Base-by-base conservation (phyloP, 2,113 vertebrate species). In the Hemibagrus wyckioides region DNA sequence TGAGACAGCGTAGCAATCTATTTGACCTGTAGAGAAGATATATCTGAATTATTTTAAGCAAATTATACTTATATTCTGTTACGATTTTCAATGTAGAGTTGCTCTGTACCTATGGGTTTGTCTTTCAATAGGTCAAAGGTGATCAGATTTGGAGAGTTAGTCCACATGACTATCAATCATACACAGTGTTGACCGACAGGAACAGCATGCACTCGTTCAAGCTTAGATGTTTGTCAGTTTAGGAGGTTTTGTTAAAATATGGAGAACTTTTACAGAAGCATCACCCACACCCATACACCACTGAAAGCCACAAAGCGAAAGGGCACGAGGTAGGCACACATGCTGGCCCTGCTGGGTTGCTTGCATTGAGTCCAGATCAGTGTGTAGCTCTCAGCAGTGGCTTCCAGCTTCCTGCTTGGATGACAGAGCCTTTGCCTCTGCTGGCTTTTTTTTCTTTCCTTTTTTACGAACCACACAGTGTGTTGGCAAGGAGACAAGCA, bases 401-500 rank as follows among this genome's bases (percentile, higher is more conserved):
- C 77, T 87, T 48, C 87, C 77, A 77, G 80, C 54, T 59, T 67
- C 63, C 59, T 48, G 86, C 59, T 33, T 77, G 36, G 83, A 86
- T 73, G 75, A 87, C 82, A 83, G 81, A 83, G 83, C 75, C 82
- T 82, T 71, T 79, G 65, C 87, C 57, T 87, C 85, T 86, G 80
- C 86, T 90, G 61, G 56, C 36, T 44, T 33, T 44, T 83, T 79
- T 54, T 69, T 50, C 36, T 83, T 85, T 76, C 28, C 44, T 1
- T n/a, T 73, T 69, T 89, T 80, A 83, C 54, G 67, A 90, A 85
- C 79, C 59, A 23, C 50, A 80, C 50, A 75, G 63, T 77, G 82
- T 85, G 85, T 87, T 90, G 89, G 88, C 87, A 89, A 88, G 86
- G 88, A 82, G 88, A 86, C 86, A 84, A 81, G 83, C 82, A 84